These are phyloP conservation scores for Bovichtus diacanthus DNA, from an alignment of 2,797 vertebrate genomes.

Conservation along the genomic window DNA sequence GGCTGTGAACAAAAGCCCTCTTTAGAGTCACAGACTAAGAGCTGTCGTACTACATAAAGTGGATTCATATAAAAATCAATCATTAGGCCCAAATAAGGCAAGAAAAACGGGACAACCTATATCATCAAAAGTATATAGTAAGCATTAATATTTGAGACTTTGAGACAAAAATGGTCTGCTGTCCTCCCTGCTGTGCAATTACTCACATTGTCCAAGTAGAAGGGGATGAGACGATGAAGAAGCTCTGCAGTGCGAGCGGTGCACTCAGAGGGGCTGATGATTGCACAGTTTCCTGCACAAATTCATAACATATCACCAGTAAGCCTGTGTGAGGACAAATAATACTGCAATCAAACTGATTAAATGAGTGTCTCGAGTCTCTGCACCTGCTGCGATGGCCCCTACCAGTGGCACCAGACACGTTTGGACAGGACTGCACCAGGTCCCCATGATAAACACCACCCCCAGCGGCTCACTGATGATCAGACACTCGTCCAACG, in stretches of 20 bases:
- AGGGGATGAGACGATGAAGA: slow-evolving; percentile 81
- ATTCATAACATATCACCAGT: slow-evolving; percentile 13
- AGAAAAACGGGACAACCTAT: not conserved
- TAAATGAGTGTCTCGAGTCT: not conserved
- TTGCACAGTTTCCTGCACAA: slow-evolving; percentile 82
- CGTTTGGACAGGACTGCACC: slow-evolving; percentile 84
- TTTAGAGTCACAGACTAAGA: not conserved
- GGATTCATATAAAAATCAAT: slow-evolving; percentile 3
- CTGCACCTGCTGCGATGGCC: slow-evolving; percentile 85
- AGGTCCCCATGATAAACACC: slow-evolving; percentile 82
- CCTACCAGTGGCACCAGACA: slow-evolving; percentile 84
- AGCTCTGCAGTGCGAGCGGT: slow-evolving; percentile 81
- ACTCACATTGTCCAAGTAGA: slow-evolving; percentile 86
- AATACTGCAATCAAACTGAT: not conserved
- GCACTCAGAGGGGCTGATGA: slow-evolving; percentile 81
- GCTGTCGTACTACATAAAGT: not conserved
- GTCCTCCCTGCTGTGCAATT: not conserved
- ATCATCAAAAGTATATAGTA: not conserved
- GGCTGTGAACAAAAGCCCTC: not conserved
- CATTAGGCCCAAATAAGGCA: not conserved
- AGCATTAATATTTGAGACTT: not conserved
- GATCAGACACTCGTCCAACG: slow-evolving; percentile 83
- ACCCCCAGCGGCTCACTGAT: slow-evolving; percentile 85
- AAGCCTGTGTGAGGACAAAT: not conserved
- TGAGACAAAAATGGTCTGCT: not conserved